Percentiles rank a stretch among this genome's conserved stretches.
These are phyloP conservation scores for Caerostris darwini DNA, from an alignment of 1,140 invertebrate species.

Conservation along the genomic window DNA sequence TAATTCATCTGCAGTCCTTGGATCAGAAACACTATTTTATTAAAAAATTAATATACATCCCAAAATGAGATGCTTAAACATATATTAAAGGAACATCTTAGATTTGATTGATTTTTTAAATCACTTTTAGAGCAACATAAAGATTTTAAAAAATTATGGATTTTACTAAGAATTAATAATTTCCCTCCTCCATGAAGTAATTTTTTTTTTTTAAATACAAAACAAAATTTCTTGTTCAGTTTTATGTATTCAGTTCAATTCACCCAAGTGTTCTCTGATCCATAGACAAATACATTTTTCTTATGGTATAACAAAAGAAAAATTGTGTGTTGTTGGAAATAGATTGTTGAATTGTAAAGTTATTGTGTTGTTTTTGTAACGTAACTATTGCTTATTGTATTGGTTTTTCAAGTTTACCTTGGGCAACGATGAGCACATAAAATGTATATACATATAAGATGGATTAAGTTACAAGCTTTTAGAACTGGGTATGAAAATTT, in stretches of 20 bases:
- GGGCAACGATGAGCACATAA: constrained; percentile 5
- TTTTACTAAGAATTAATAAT: too few species aligned
- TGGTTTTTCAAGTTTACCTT: constrained; percentile 1
- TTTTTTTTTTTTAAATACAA: too few species aligned
- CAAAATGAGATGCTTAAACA: too few species aligned
- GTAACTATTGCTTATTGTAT: constrained; percentile 7
- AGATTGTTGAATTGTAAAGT: constrained; percentile 29
- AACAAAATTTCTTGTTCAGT: too few species aligned
- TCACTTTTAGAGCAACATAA: too few species aligned
- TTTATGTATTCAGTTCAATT: too few species aligned
- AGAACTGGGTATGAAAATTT: constrained; percentile 1
- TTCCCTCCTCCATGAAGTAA: too few species aligned
- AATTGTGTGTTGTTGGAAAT: constrained; percentile 4
- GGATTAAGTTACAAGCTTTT: constrained; percentile 43
- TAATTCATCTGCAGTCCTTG: background rate
- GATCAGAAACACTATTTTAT: background rate
- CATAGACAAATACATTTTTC: background rate
- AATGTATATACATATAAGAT: constrained; percentile 41
- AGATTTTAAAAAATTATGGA: too few species aligned
- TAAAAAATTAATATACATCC: too few species aligned
- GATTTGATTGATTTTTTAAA: too few species aligned
- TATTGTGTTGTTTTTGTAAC: constrained; percentile 42
- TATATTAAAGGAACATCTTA: too few species aligned
- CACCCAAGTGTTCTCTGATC: background rate
- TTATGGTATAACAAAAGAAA: background rate